Base-by-base conservation (phyloP, 2,113 vertebrate genomes). In the Urocolius indicus region DNA sequence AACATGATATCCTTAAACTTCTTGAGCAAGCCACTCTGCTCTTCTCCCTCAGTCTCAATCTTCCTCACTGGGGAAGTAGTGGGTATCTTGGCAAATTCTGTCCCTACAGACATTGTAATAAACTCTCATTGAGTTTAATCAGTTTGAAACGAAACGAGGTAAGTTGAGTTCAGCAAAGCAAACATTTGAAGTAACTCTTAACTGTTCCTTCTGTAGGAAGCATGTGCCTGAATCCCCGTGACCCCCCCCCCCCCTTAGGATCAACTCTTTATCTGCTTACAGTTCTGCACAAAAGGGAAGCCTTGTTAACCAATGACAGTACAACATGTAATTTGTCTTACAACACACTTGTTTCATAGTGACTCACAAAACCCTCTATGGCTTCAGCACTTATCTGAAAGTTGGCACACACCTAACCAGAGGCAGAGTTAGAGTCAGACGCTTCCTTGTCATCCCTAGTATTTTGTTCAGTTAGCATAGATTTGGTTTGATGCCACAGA, bases 1-100 rank as follows among this genome's bases (percentile, higher is more conserved):
- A 98, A 93, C 93, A 99, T 97, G n/a, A 98, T 98, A 71, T 98
- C 98, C 85, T 98, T 98, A 75, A 98, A 98, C 86, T 97, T 98
- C 95, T 97, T 98, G 90, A 99, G 97, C 68, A 99, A 94, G n/a
- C 94, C 96, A 36, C 26, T 92, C 11, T 69, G 95, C 41, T 98
- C 97, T 59, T 90, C 96, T 58, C 87, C 95, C 2, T 94, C 96
- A 2, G 66, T 52, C 91, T 98, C 89, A 16, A 82, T 34, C 5
- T 66, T 97, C 49, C 93, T 94, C 84, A 96, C 65, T 5, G 77
- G 19, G 30, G 98, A 95, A 63, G 94, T 90, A 77, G 95, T 23
- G 46, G 98, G 96, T 61, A 96, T 81, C 55, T 98, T 93, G 52
- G 98, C 95, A 92, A 98, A 98, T 66, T 99, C 99, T 98, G 91